phyloP scores from a whole-genome alignment of 1,140 invertebrate genomes.

The Drosophila sp. region DNA sequence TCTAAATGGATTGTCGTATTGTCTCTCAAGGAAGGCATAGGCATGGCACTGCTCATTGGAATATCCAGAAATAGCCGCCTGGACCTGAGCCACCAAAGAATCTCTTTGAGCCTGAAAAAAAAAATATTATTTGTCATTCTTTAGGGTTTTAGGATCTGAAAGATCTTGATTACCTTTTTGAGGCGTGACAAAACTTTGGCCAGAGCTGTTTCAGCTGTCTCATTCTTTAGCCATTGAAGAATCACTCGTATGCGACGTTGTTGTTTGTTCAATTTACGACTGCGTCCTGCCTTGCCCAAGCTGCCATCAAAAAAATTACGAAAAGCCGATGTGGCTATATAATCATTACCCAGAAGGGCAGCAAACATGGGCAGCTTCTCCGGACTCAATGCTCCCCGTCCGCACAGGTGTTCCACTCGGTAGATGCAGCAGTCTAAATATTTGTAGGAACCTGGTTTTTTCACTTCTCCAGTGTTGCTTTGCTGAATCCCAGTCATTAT shows the following conservation, averaged over 20 bases:
- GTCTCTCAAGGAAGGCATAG: slow-evolving; percentile 84
- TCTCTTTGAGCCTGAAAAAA: slow-evolving; percentile 82
- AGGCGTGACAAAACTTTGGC: slow-evolving; percentile 86
- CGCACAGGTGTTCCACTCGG: slow-evolving; percentile 87
- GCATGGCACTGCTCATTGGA: slow-evolving; percentile 84
- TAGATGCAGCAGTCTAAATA: slow-evolving; percentile 89
- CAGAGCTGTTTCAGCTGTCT: slow-evolving; percentile 88
- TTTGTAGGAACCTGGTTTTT: slow-evolving; percentile 57
- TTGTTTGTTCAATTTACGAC: slow-evolving; percentile 84
- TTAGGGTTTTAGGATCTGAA: too few relatives aligned
- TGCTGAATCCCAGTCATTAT: slow-evolving; percentile 52
- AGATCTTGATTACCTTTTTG: slow-evolving; percentile 83
- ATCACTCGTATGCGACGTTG: slow-evolving; percentile 87
- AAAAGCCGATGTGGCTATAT: slow-evolving; percentile 88
- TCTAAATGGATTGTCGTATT: slow-evolving; percentile 63
- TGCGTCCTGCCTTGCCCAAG: slow-evolving; percentile 86
- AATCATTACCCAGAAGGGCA: slow-evolving; percentile 94
- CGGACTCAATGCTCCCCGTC: slow-evolving; percentile 87
- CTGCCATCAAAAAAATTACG: slow-evolving; percentile 86
- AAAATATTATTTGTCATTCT: not conserved
- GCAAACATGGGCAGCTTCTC: slow-evolving; percentile 90
- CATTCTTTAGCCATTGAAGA: slow-evolving; percentile 89
- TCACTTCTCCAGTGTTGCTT: not conserved
- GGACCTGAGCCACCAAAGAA: slow-evolving; percentile 85
- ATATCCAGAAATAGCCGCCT: slow-evolving; percentile 87